Percentiles rank a stretch among this genome's conserved stretches.
Conservation (phyloP, 1,140 invertebrate species). For the Diachasma alloeum region DNA sequence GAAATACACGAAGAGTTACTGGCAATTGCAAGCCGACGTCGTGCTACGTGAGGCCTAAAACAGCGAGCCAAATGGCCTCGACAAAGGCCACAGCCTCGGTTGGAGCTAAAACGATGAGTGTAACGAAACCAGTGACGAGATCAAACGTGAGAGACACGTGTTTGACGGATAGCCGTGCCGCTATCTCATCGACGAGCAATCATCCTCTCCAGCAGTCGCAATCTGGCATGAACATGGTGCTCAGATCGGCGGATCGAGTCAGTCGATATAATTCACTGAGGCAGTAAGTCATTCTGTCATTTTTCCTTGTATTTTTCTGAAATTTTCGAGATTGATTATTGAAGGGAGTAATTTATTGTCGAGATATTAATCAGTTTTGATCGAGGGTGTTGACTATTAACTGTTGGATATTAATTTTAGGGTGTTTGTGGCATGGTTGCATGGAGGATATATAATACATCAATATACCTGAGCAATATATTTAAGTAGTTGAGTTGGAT, state of each 20-base stretch:
- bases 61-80: conserved; percentile 37
- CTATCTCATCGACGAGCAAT: conserved; percentile 47
- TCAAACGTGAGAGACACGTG: conserved; percentile 49
- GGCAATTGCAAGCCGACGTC: conserved; percentile 51
- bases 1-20: conserved; percentile 53
- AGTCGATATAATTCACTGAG: conserved; percentile 58
- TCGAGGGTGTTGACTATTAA: no score
- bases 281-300: conserved; percentile 54
- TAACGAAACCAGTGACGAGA: conserved; percentile 56
- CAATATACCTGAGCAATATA: no score
- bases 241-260: conserved; percentile 60
- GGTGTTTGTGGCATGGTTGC: neutral
- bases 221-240: conserved; percentile 56
- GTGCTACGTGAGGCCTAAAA: conserved; percentile 54
- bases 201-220: conserved; percentile 47
- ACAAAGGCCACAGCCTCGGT: conserved; percentile 32
- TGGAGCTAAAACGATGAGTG: conserved; percentile 38
- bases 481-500: neutral
- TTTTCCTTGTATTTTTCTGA: no score
- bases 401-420: neutral
- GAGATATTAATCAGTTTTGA: no score
- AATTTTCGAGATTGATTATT: no score
- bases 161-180: conserved; percentile 43
- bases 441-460: neutral
- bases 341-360: no score